Base-by-base conservation (phyloP, 2,113 vertebrate species). In the Perca schrenkii region DNA sequence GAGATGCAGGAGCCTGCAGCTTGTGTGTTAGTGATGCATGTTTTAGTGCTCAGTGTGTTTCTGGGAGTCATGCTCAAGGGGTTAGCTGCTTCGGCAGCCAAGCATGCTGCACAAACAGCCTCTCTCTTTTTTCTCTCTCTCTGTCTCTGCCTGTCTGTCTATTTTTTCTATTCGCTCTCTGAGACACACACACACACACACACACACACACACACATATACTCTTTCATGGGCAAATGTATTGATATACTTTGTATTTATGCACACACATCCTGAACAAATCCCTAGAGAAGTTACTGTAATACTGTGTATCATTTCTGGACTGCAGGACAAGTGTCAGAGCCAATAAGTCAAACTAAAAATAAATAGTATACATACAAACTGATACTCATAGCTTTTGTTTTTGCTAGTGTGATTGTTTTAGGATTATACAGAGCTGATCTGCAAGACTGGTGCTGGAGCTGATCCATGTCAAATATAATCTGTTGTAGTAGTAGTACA, bases 81-180 rank as follows among this genome's bases (percentile, higher is more conserved):
- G 78, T 89, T 91, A 80, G 75, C 64, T 89, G 88, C 90, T 90
- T 88, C 83, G 77, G 82, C 84, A 90, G 77, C 85, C 86, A 90
- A 87, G 81, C 91, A 89, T 80, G 47, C 80, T 77, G 81, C 69
- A 81, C 53, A 78, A 86, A 83, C 60, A 84, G 53, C 25, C 68
- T 71, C 58, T 85, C 60, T 54, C 70, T 75, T 8, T 70, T 75
- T 4, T 66, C 58, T 40, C 15, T 71, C 21, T 77, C 8, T 65
- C 62, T 46, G 14, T 67, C 40, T 43, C 40, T 43, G 11, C 19
- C 60, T 53, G 19, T 61, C 14, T 63, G n/a, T 46, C 68, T 60
- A 36, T 66, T 65, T 36, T n/a, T 13, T 46, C 52, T 62, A 8
- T 43, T 43, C 40, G 2, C 10, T 43, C 40, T 43, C 40, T 43